Evolutionary conservation across 2,888 invertebrate genomes (phyloP).

Genomic region (Gryllus longicercus): DNA sequence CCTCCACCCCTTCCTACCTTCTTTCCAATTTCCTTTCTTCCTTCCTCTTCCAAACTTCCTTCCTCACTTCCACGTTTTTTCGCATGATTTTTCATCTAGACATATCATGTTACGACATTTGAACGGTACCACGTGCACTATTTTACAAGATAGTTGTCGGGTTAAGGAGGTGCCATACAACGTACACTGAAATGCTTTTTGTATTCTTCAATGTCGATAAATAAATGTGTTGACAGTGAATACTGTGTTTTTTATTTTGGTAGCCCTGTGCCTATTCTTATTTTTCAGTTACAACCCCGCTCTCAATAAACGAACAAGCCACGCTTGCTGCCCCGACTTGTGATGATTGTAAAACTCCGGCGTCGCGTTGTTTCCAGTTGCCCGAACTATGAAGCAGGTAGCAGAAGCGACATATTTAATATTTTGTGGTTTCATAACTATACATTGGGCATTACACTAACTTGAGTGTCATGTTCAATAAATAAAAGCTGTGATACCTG

Average conservation of each 20-base stretch:
- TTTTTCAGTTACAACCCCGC: no score
- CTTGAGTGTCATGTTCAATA: no score
- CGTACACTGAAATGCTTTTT: conserved; percentile 38
- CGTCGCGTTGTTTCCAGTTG: no score
- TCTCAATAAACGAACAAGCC: no score
- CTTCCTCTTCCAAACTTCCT: not conserved
- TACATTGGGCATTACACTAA: no score
- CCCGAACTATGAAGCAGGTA: no score
- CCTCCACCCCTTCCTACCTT: conserved; percentile 17
- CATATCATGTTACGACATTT: conserved; percentile 37
- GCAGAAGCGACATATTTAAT: no score
- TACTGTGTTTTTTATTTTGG: not conserved
- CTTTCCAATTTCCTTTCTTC: not conserved
- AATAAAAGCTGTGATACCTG: no score
- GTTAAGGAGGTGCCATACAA: conserved; percentile 33
- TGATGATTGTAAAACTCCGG: no score
- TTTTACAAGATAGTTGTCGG: conserved; percentile 37
- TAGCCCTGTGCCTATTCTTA: not conserved
- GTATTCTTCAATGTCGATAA: conserved; percentile 39
- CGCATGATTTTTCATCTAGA: conserved; percentile 38
- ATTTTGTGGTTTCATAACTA: no score
- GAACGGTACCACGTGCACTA: conserved; percentile 36
- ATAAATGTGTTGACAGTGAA: conserved; percentile 38
- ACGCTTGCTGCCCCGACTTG: no score
- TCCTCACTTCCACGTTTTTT: conserved; percentile 30